Conservation (phyloP, 2,113 vertebrate species). For the Salvelinus namaycush region DNA sequence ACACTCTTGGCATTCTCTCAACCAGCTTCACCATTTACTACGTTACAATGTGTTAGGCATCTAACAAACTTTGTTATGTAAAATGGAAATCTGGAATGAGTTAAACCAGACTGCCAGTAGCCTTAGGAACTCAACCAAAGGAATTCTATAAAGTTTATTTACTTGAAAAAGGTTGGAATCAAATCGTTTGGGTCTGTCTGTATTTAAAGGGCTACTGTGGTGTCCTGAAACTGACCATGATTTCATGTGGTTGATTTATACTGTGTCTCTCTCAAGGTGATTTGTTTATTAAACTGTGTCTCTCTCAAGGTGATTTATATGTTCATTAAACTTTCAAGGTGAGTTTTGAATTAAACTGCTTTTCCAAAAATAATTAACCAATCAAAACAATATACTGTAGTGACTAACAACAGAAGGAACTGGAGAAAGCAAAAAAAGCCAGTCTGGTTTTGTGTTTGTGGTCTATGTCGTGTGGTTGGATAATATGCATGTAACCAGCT, state of each 20-base stretch:
- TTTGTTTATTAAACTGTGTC: background rate
- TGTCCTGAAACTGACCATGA: slow-evolving; percentile 21
- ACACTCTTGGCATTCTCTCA: too few relatives aligned
- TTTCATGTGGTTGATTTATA: background rate
- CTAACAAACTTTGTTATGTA: slow-evolving; percentile 25
- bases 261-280: background rate
- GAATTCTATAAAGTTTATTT: slow-evolving; percentile 30
- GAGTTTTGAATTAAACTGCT: background rate
- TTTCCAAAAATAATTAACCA: too few relatives aligned
- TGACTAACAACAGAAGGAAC: too few relatives aligned
- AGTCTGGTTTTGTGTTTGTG: too few relatives aligned
- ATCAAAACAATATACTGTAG: too few relatives aligned
- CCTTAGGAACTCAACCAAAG: slow-evolving; percentile 28
- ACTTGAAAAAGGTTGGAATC: slow-evolving; percentile 14
- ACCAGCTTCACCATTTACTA: too few relatives aligned
- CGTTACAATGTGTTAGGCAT: slow-evolving; percentile 23
- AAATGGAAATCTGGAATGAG: slow-evolving; percentile 31
- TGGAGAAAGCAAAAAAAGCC: too few relatives aligned
- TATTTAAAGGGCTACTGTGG: slow-evolving; percentile 1
- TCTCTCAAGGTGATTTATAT: background rate
- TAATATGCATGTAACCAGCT: background rate
- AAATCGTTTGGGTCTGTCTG: background rate
- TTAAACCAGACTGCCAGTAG: background rate
- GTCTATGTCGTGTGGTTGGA: too few relatives aligned
- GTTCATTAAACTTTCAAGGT: background rate